These are phyloP conservation scores for Synanthedon vespiformis DNA, from an alignment of 2,888 invertebrate genomes.

Conservation along the genomic window DNA sequence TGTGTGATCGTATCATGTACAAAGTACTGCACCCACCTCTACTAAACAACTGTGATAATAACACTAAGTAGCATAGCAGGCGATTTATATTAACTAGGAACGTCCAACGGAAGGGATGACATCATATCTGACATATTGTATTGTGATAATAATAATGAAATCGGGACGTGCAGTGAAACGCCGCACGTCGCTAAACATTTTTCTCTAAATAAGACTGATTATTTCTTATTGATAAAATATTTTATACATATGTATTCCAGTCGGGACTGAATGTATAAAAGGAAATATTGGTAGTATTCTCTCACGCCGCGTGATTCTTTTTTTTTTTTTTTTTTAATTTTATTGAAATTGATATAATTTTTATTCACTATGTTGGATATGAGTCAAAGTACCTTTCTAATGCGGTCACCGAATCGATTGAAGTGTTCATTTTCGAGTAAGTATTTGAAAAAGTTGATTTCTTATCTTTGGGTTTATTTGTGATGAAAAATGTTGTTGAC, in stretches of 20 bases:
- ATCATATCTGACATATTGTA: conserved; percentile 72
- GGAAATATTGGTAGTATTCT: conserved; percentile 57
- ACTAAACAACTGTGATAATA: conserved; percentile 72
- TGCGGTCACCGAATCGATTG: conserved; percentile 54
- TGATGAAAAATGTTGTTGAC: conserved; percentile 68
- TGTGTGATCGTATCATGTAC: conserved; percentile 65
- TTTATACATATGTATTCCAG: conserved; percentile 69
- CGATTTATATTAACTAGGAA: conserved; percentile 67
- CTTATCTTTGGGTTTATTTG: conserved; percentile 45
- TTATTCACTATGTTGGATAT: conserved; percentile 69
- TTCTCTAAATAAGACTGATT: conserved; percentile 73
- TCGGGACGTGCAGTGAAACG: conserved; percentile 42
- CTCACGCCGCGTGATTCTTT: conserved; percentile 48
- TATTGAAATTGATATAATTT: conserved; percentile 36
- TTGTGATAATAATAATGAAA: conserved; percentile 57
- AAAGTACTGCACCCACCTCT: conserved; percentile 72
- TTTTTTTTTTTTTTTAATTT: conserved; percentile 26
- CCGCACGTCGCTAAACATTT: conserved; percentile 60
- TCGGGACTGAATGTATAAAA: conserved; percentile 66
- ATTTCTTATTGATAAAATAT: conserved; percentile 66
- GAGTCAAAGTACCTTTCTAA: conserved; percentile 68
- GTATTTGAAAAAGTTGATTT: conserved; percentile 52
- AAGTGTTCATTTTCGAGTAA: conserved; percentile 42
- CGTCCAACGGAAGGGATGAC: conserved; percentile 71
- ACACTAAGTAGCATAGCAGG: conserved; percentile 72